Evolutionary conservation across 2,888 invertebrate species (phyloP), one percentile per base, ranked within the genome.

Genomic region (Drosophila emarginata): DNA sequence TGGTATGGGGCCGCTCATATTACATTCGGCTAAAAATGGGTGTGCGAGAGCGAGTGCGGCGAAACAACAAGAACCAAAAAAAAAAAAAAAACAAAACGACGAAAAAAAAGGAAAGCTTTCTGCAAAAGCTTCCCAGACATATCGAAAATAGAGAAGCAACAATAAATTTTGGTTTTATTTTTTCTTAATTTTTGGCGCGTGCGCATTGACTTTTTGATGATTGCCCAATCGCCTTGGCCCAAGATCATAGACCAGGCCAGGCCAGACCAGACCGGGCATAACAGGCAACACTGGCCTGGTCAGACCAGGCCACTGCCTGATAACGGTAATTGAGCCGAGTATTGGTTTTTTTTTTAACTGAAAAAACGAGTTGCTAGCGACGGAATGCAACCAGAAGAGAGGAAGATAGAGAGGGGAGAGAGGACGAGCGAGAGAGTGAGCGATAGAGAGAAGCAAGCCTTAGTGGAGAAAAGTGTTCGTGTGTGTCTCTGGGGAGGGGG

Each of bases 21-120:
- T 92, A 91, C 91, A 91, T 89, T 91, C 90, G 82, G 86, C 92
- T 91, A 91, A 92, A 91, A 92, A 92, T 91, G 91, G 91, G 89
- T 83, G 84, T 84, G 79, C 77, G 61, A 84, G 78, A 82, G 80
- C 66, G 76, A 86, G 79, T 75, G 67, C 87, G 82, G 57, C 45
- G 74, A 51, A 52, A 26, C 45, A 26, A 45, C 45, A 45, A 45
- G 21, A 45, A 45, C 18, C 45, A 12, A 18, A 45, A 45, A 21
- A 18, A 2, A 45, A 9, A 18, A 18, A 45, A 45, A 18, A 45
- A 45, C 11, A 18, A 45, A 45, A n/a, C n/a, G n/a, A n/a, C n/a
- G n/a, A 51, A 26, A 57, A 39, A 51, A 52, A 53, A 53, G 40
- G 60, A 52, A 74, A 69, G 68, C 74, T 72, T 61, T 28, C 51